Conservation (phyloP, 2,888 invertebrate species). For the Autographa pulchrina region DNA sequence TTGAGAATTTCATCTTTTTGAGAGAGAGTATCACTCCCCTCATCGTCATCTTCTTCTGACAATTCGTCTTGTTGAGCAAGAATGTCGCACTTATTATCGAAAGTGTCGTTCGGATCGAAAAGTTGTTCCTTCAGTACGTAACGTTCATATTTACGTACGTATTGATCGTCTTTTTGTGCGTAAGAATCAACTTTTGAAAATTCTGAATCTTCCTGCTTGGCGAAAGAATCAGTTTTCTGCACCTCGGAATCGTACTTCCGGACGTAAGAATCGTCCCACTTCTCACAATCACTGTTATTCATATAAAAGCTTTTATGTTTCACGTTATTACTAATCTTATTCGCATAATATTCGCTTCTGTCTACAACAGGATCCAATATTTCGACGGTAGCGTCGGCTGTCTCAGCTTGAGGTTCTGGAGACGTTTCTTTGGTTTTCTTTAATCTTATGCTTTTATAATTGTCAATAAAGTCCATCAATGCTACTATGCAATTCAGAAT, state of each 20-base stretch:
- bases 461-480: slow-evolving; percentile 81
- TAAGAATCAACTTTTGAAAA: background rate
- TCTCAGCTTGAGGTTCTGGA: slow-evolving; percentile 5
- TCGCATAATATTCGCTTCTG: slow-evolving; percentile 14
- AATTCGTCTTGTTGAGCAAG: background rate
- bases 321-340: background rate
- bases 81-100: background rate
- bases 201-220: background rate
- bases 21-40: background rate
- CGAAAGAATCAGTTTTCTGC: slow-evolving; percentile 7
- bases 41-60: background rate
- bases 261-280: slow-evolving; percentile 8
- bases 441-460: slow-evolving; percentile 37
- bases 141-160: background rate
- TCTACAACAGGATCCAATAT: background rate
- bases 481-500: slow-evolving; percentile 75
- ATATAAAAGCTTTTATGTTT: background rate
- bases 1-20: background rate
- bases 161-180: background rate
- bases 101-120: background rate
- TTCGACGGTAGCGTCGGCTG: background rate
- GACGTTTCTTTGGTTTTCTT: slow-evolving; percentile 13
- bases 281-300: background rate
- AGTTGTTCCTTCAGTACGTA: background rate
- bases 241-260: background rate